Evolutionary conservation across 2,888 invertebrate species (phyloP).

Genomic region (Linnaemya tessellans): DNA sequence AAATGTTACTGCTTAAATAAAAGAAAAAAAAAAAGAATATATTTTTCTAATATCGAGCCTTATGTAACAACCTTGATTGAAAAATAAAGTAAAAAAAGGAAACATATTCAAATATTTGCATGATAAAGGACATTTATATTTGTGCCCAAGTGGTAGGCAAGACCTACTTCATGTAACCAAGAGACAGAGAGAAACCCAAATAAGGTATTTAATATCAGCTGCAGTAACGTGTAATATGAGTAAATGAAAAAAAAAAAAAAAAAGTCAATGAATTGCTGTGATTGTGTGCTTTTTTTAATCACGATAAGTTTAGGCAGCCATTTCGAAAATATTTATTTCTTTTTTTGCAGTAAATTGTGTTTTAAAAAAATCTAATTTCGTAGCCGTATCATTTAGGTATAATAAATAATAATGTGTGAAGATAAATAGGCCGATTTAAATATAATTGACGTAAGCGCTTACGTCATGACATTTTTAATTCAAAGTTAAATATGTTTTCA

Average conservation of each 20-base stretch:
- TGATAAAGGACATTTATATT: conserved; percentile 17
- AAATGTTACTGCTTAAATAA: background rate
- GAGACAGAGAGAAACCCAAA: background rate
- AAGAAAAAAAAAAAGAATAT: background rate
- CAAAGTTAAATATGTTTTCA: too few relatives aligned
- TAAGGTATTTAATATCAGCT: background rate
- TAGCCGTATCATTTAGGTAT: too few relatives aligned
- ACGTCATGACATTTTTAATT: too few relatives aligned
- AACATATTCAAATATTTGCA: conserved; percentile 34
- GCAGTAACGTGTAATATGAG: background rate
- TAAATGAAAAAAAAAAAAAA: background rate
- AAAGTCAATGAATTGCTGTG: background rate
- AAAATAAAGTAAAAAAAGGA: conserved; percentile 7
- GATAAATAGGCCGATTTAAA: too few relatives aligned
- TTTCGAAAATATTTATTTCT: too few relatives aligned
- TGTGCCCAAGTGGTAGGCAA: background rate
- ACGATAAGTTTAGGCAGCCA: too few relatives aligned
- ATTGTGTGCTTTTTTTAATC: too few relatives aligned
- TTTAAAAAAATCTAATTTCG: too few relatives aligned
- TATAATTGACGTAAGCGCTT: too few relatives aligned
- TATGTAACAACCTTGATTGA: conserved; percentile 12
- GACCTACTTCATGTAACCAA: background rate
- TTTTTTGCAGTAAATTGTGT: too few relatives aligned
- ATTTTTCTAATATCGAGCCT: conserved; percentile 16
- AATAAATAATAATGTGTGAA: too few relatives aligned